Conservation (phyloP, 2,888 invertebrate genomes). For the Torymus tubicola region DNA sequence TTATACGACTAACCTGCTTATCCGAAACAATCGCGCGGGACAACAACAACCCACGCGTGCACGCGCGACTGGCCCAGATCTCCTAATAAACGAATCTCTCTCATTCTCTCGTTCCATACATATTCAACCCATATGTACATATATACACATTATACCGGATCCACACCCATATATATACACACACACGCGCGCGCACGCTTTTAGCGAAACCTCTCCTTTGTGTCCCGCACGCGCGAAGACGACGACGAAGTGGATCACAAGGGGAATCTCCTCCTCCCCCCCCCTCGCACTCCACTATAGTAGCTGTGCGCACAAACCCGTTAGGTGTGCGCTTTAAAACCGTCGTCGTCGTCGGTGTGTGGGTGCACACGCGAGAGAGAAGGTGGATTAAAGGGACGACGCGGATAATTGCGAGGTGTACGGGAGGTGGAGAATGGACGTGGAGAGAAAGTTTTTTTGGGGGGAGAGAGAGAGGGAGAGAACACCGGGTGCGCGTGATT, state of each 20-base stretch:
- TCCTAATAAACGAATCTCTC: conserved; percentile 24
- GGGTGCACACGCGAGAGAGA: background rate
- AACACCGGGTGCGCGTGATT: too few species aligned
- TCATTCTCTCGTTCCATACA: background rate
- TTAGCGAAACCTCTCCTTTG: conserved; percentile 40
- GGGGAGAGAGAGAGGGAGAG: too few species aligned
- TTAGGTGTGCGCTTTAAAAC: conserved; percentile 26
- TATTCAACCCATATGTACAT: background rate
- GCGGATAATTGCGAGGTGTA: too few species aligned
- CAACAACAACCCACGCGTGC: background rate
- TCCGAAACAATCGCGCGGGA: background rate
- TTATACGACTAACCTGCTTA: background rate
- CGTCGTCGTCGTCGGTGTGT: conserved; percentile 5
- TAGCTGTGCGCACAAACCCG: conserved; percentile 23
- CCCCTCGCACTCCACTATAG: background rate
- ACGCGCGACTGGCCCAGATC: conserved; percentile 21
- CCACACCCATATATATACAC: background rate
- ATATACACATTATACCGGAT: background rate
- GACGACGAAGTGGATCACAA: conserved; percentile 45
- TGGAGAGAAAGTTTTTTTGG: too few species aligned
- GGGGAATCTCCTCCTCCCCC: conserved; percentile 5
- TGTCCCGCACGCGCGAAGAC: conserved; percentile 16
- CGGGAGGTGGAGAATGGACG: too few species aligned
- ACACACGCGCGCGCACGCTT: background rate
- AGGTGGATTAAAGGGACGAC: background rate